These are phyloP conservation scores for Scylla paramamosain DNA, from an alignment of 1,140 invertebrate species.

Conservation along the genomic window DNA sequence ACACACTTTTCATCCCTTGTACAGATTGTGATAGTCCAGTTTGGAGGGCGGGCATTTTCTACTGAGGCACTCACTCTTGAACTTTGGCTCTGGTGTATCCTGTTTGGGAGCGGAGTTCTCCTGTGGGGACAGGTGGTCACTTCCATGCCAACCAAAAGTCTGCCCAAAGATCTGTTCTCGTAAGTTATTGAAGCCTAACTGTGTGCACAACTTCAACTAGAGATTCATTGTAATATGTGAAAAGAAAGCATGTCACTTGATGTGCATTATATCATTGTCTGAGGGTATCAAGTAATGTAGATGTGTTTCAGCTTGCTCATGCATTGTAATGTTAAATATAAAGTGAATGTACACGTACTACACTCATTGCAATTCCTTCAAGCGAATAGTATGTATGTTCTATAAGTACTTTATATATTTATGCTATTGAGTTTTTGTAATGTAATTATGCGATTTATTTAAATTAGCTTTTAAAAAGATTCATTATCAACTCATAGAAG, in stretches of 20 bases:
- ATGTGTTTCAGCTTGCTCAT: not conserved
- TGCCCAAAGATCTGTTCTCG: conserved; percentile 94
- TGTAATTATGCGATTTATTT: not conserved
- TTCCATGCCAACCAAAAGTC: conserved; percentile 95
- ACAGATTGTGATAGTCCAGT: conserved; percentile 97
- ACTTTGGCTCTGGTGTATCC: conserved; percentile 99
- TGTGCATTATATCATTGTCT: not conserved
- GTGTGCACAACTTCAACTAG: not conserved
- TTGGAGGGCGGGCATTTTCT: conserved; percentile 97
- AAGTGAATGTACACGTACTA: not conserved
- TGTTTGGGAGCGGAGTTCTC: conserved; percentile 97
- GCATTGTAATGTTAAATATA: not conserved
- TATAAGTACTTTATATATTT: not conserved
- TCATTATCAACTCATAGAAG: not conserved
- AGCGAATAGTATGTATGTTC: not conserved
- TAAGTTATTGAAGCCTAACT: conserved; percentile 83
- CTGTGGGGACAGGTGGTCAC: conserved; percentile 99
- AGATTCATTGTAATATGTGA: not conserved
- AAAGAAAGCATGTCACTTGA: not conserved
- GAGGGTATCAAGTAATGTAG: not conserved
- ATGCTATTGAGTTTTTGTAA: not conserved
- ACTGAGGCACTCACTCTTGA: conserved; percentile 93
- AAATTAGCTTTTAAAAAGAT: not conserved
- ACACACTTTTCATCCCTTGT: not conserved
- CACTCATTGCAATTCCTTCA: not conserved